Percentiles rank a stretch among this genome's conserved stretches.
Evolutionary conservation across 2,888 invertebrate species (phyloP).

Genomic region (Bruchidius siliquastri): DNA sequence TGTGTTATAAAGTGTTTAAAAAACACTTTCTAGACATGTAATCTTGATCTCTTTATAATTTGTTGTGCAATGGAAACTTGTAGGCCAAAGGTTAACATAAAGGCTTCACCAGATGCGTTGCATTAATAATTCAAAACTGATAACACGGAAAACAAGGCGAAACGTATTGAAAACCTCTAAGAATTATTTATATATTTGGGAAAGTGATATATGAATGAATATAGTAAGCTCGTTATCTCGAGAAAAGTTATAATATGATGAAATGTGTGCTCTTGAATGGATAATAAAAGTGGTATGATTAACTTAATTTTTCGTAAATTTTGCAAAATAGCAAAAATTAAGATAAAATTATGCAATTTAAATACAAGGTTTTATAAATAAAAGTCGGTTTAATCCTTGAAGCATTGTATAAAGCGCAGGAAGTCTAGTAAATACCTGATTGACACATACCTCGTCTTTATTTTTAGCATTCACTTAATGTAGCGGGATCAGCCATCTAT

Average conservation of each 20-base stretch:
- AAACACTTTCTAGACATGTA: background rate
- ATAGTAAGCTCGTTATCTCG: background rate
- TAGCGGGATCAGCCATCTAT: too few relatives aligned
- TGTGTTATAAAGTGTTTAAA: background rate
- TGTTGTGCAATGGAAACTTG: background rate
- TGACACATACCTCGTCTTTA: too few relatives aligned
- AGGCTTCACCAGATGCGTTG: background rate
- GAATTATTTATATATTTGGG: background rate
- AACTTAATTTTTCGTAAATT: too few relatives aligned
- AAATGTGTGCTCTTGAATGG: background rate
- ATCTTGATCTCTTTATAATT: background rate
- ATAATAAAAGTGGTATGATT: too few relatives aligned
- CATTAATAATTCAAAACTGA: background rate
- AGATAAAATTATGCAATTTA: too few relatives aligned
- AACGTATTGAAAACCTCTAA: background rate
- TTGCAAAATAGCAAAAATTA: too few relatives aligned
- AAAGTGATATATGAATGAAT: background rate
- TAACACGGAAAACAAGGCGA: background rate
- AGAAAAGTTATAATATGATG: background rate
- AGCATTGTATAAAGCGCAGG: too few relatives aligned
- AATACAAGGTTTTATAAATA: too few relatives aligned
- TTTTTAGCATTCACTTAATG: too few relatives aligned
- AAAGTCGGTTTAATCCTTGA: too few relatives aligned
- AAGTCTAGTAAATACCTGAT: too few relatives aligned
- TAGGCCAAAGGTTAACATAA: background rate